phyloP scores from a whole-genome alignment of 2,888 invertebrate genomes.

The Nesidiocoris tenuis region DNA sequence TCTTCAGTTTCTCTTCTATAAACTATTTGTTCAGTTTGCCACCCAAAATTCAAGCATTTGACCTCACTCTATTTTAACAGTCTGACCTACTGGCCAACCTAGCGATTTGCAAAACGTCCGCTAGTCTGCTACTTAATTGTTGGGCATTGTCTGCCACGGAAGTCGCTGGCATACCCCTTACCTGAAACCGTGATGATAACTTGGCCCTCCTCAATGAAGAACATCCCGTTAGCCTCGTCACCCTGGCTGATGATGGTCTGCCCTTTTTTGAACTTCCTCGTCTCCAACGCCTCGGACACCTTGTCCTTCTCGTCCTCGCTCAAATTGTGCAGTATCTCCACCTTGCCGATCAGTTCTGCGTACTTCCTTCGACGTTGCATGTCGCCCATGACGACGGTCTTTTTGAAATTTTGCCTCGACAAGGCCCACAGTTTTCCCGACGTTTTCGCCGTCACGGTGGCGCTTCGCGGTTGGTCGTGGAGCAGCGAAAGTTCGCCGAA shows the following conservation, averaged over 20 bases:
- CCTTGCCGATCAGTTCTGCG: slow-evolving; percentile 86
- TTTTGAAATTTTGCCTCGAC: slow-evolving; percentile 94
- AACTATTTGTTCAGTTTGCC: too few species aligned
- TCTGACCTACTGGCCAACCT: too few species aligned
- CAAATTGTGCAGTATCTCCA: slow-evolving; percentile 91
- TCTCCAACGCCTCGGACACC: slow-evolving; percentile 88
- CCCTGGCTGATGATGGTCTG: slow-evolving; percentile 89
- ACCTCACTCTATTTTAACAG: too few species aligned
- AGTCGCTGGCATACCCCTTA: too few species aligned
- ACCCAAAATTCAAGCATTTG: too few species aligned
- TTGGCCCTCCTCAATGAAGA: slow-evolving; percentile 90
- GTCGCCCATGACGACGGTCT: slow-evolving; percentile 92
- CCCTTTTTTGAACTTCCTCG: slow-evolving; percentile 71
- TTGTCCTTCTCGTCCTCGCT: slow-evolving; percentile 96
- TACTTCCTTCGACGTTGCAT: slow-evolving; percentile 96
- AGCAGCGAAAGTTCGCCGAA: slow-evolving; percentile 95
- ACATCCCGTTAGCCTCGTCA: slow-evolving; percentile 95
- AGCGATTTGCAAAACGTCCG: too few species aligned
- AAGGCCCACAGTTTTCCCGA: slow-evolving; percentile 93
- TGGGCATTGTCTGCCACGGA: too few species aligned
- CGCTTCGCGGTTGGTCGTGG: slow-evolving; percentile 97
- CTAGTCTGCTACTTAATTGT: too few species aligned
- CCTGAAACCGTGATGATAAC: slow-evolving; percentile 75
- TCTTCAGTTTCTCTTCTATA: too few species aligned
- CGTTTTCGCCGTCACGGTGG: slow-evolving; percentile 81